Evolutionary conservation across 1,140 invertebrate genomes (phyloP).

Genomic region (Drosophila paulistorum): DNA sequence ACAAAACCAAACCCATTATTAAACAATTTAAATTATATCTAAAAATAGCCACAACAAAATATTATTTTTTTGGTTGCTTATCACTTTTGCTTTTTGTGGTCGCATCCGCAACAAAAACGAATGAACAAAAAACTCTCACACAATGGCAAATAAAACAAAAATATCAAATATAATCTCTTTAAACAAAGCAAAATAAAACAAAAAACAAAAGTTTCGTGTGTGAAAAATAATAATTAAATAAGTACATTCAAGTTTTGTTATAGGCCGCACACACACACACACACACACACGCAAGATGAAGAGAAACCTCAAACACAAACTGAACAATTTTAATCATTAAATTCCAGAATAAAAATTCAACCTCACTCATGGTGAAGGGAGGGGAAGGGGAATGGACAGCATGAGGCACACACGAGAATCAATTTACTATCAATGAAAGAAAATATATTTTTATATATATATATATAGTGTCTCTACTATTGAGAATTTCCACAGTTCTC

Average conservation of each 20-base stretch:
- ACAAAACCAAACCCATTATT: not conserved
- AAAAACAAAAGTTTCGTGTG: conserved; percentile 1
- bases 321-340: conserved; percentile 12
- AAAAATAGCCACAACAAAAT: not conserved
- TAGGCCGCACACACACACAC: not conserved
- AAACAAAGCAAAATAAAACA: not conserved
- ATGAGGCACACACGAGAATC: too few species aligned
- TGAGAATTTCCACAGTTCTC: too few species aligned
- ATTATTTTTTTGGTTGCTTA: not conserved
- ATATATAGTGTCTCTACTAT: too few species aligned
- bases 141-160: conserved; percentile 4
- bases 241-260: conserved; percentile 3
- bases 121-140: not conserved
- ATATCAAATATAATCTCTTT: conserved; percentile 6
- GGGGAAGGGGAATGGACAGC: too few species aligned
- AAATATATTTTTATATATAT: too few species aligned
- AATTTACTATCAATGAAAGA: not conserved
- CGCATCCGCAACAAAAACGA: not conserved
- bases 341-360: not conserved
- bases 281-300: too few species aligned
- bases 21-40: not conserved
- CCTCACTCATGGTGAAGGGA: not conserved
- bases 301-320: conserved; percentile 7
- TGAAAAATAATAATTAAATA: conserved; percentile 15
- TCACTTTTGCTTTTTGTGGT: conserved; percentile 3